Evolutionary conservation across 2,888 invertebrate genomes (phyloP), one percentile per base, ranked within the genome.

Genomic region (Cephus nigrinus): DNA sequence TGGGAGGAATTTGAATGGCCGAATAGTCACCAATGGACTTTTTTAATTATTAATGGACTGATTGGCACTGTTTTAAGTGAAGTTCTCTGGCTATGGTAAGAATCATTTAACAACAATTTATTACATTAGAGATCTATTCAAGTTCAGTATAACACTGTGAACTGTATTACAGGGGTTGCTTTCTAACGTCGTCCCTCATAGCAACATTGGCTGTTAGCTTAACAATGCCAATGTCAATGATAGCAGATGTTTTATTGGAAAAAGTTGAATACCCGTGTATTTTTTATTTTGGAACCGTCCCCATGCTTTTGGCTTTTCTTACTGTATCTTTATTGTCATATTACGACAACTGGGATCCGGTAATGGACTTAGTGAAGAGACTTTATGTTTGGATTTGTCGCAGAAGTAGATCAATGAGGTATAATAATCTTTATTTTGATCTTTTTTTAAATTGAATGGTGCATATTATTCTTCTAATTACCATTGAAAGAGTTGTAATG

Each of bases 31-130:
- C 97, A 98, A 90, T 96, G 97, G 94, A 93, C 95, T 76, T 94
- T 95, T 90, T 92, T 98, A 81, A 93, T 97, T 81, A 92, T 98
- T 73, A 98, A 98, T 92, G 98, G 98, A 69, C 92, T 98, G 31
- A 93, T 98, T 81, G 98, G 98, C 76, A 98, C 98, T 32, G 96
- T 98, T 76, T 93, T 99, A 73, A 96, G 97, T 1, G 98, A 99
- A 92, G 96, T 97, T 40, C 92, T 98, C 74, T 98, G 98, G 98
- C 93, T 98, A 73, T 98, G 98, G 97, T 97, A 92, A 92, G 93
- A 91, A 79, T 73, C 68, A 30, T 73, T 55, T 15, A 55, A 55
- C 1, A 55, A 55, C 9, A 55, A 55, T 55, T 35, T 68, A 30
- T 69, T 40, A 30, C 12, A 32, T 73, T 69, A 31, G 30, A 73